Percentiles rank a stretch among this genome's conserved stretches.
phyloP scores from a whole-genome alignment of 1,140 invertebrate genomes.

The Drosophila triauraria region DNA sequence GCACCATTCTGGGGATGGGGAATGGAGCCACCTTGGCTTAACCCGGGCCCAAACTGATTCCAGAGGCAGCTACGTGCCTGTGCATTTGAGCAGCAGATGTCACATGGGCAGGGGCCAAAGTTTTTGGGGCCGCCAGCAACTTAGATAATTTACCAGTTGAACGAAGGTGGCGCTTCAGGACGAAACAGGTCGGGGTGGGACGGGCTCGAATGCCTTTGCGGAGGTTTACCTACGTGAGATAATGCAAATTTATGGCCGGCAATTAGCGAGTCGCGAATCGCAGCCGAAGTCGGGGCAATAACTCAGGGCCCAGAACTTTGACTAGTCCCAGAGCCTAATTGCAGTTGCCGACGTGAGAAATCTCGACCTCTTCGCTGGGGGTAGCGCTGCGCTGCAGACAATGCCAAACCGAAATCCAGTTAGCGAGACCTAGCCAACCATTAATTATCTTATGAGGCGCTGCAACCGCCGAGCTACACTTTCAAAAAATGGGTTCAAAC shows the following conservation, averaged over 20 bases:
- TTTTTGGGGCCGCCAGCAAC: slow-evolving; percentile 58
- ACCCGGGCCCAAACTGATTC: slow-evolving; percentile 28
- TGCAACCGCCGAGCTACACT: slow-evolving; percentile 5
- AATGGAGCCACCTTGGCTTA: background rate
- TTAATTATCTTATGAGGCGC: slow-evolving; percentile 61
- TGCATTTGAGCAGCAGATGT: slow-evolving; percentile 77
- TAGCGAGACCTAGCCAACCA: slow-evolving; percentile 52
- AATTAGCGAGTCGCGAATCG: slow-evolving; percentile 77
- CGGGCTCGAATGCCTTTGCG: slow-evolving; percentile 33
- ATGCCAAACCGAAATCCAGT: slow-evolving; percentile 70
- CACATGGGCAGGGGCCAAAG: slow-evolving; percentile 61
- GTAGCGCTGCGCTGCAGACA: slow-evolving; percentile 11
- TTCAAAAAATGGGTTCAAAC: background rate
- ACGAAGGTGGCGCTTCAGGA: slow-evolving; percentile 1
- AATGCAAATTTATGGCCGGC: slow-evolving; percentile 82
- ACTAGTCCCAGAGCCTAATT: slow-evolving; percentile 68
- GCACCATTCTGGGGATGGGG: no score
- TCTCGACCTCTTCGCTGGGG: slow-evolving; percentile 24
- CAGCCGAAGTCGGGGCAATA: slow-evolving; percentile 68
- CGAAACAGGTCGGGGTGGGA: background rate
- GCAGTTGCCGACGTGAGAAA: slow-evolving; percentile 69
- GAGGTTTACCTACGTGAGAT: slow-evolving; percentile 69
- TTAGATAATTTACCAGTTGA: slow-evolving; percentile 76
- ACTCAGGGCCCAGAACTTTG: slow-evolving; percentile 64
- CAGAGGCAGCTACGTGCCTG: slow-evolving; percentile 66